phyloP scores from a whole-genome alignment of 2,888 invertebrate species.

The Tolmerus cingulatus region DNA sequence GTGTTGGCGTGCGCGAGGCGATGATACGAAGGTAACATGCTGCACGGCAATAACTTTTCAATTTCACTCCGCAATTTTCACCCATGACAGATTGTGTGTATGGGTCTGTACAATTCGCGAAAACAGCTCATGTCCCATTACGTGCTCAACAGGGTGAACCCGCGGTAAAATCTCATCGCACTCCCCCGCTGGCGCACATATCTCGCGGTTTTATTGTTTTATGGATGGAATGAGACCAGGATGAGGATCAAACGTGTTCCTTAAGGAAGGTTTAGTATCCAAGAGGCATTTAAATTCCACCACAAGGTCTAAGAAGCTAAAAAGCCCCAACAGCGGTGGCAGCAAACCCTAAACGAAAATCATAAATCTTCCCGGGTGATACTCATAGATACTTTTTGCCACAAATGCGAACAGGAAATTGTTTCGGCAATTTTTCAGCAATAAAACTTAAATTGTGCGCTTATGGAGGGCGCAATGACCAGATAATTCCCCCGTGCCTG shows the following conservation, averaged over 20 bases:
- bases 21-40: constrained; percentile 3
- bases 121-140: neutral
- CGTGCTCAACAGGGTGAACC: constrained; percentile 5
- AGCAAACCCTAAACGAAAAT: neutral
- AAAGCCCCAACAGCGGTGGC: neutral
- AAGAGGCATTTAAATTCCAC: neutral
- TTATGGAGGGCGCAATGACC: constrained; percentile 7
- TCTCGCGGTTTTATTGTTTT: constrained; percentile 13
- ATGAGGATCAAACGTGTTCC: neutral
- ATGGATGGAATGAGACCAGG: constrained; percentile 13
- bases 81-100: constrained; percentile 31
- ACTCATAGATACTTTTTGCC: neutral
- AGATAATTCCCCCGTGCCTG: neutral
- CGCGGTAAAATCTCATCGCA: neutral
- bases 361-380: constrained; percentile 20
- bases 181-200: neutral
- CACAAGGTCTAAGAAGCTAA: neutral
- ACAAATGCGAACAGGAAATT: constrained; percentile 10
- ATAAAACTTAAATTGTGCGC: neutral
- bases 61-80: constrained; percentile 36
- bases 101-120: neutral
- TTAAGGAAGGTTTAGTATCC: constrained; percentile 8
- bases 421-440: constrained; percentile 7
- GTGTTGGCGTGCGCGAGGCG: neutral
- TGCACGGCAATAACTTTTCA: constrained; percentile 27